phyloP scores from a whole-genome alignment of 2,888 invertebrate species.

The Netelia fuscicornis region DNA sequence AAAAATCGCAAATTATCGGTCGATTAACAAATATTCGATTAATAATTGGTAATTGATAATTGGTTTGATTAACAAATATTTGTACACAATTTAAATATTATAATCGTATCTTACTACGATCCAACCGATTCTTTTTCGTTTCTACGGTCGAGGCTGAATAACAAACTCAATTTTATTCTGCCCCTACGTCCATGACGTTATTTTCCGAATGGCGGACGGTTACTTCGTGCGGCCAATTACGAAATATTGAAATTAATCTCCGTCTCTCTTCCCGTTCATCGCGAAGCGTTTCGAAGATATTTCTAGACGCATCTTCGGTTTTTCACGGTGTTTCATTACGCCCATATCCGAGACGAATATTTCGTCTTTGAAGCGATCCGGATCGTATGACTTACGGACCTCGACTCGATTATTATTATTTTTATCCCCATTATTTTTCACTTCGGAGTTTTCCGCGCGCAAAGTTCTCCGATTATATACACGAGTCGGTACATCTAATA shows the following conservation, averaged over 20 bases:
- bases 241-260: background rate
- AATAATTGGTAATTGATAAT: no score
- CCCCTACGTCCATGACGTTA: background rate
- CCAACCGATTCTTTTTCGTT: background rate
- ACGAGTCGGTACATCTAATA: background rate
- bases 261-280: background rate
- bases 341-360: slow-evolving; percentile 47
- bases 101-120: no score
- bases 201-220: background rate
- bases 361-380: slow-evolving; percentile 46
- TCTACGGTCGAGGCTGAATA: background rate
- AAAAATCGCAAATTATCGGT: no score
- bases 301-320: slow-evolving; percentile 16
- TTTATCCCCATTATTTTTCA: slow-evolving; percentile 6
- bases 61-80: no score
- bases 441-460: background rate
- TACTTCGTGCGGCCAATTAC: background rate
- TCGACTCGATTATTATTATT: background rate
- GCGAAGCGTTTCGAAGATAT: slow-evolving; percentile 32
- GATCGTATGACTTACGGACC: slow-evolving; percentile 28
- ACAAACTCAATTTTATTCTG: background rate
- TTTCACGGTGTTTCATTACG: slow-evolving; percentile 36
- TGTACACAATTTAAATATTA: no score
- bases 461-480: background rate
- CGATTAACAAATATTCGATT: no score